A percentile compares a stretch with the other conserved stretches of the same genome.
phyloP scores from a whole-genome alignment of 1,140 invertebrate species.

The Brachionus rotundiformis region DNA sequence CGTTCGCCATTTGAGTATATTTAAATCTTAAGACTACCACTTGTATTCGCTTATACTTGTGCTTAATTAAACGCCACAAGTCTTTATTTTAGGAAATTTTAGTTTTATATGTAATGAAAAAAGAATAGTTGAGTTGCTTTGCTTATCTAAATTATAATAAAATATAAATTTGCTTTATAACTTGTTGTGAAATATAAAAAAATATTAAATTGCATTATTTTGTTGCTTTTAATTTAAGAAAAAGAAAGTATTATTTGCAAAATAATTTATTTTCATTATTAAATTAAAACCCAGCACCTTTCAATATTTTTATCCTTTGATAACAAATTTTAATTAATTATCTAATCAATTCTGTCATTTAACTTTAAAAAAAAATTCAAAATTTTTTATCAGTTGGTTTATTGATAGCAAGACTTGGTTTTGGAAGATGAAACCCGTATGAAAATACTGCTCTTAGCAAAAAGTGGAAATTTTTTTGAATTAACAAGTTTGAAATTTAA shows the following conservation, averaged over 20 bases:
- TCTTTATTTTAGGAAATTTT: slow-evolving; percentile 8
- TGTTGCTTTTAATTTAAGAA: background rate
- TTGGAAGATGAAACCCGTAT: no score
- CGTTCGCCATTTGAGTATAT: background rate
- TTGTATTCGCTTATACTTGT: background rate
- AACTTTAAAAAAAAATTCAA: no score
- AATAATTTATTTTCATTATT: background rate
- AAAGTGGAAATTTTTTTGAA: no score
- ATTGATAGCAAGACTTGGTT: no score
- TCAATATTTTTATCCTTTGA: no score
- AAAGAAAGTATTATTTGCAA: background rate
- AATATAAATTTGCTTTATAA: background rate
- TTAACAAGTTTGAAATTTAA: no score
- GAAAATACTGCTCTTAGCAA: no score
- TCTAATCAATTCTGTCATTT: no score
- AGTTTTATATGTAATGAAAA: background rate
- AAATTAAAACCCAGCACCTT: no score
- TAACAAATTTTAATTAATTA: no score
- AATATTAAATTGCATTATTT: slow-evolving; percentile 21
- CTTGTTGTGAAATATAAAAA: background rate
- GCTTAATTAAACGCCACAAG: background rate
- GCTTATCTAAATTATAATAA: background rate
- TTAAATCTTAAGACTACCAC: background rate
- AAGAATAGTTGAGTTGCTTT: background rate
- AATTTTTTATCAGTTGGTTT: no score